Conservation (phyloP, 2,888 invertebrate species). For the Drosophila monieri region DNA sequence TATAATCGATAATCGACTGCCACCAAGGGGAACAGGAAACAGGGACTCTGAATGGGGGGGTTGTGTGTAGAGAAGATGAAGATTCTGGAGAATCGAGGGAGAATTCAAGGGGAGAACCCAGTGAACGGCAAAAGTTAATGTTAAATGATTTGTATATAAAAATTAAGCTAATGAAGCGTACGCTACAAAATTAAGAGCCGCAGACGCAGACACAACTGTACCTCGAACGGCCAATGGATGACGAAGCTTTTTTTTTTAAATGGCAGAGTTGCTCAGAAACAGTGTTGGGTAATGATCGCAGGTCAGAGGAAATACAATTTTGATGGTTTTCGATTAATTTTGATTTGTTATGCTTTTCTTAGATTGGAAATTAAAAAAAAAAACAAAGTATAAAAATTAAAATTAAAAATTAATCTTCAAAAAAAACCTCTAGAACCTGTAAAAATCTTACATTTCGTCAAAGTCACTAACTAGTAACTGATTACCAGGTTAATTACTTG, state of each 20-base stretch:
- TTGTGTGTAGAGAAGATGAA: neutral
- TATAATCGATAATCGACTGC: slow-evolving; percentile 56
- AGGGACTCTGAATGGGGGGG: neutral
- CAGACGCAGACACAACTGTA: slow-evolving; percentile 46
- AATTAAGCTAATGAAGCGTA: slow-evolving; percentile 64
- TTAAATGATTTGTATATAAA: slow-evolving; percentile 54
- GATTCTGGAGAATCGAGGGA: neutral
- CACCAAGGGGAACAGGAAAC: slow-evolving; percentile 45
- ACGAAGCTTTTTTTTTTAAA: neutral
- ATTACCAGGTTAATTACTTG: neutral
- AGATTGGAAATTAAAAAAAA: neutral
- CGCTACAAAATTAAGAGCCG: slow-evolving; percentile 48
- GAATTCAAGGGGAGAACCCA: slow-evolving; percentile 42
- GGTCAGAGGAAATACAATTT: neutral
- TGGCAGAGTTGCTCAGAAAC: neutral
- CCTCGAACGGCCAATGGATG: slow-evolving; percentile 25
- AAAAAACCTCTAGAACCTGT: neutral
- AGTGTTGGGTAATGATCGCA: neutral
- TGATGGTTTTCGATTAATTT: too few species aligned
- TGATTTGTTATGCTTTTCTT: neutral
- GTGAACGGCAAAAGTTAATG: slow-evolving; percentile 57
- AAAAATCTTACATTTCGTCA: neutral
- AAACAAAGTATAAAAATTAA: neutral
- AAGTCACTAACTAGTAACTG: neutral
- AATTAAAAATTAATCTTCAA: neutral